A percentile compares a stretch with the other conserved stretches of the same genome.
Conservation (phyloP, 1,140 invertebrate species). For the Hycleus phaleratus region DNA sequence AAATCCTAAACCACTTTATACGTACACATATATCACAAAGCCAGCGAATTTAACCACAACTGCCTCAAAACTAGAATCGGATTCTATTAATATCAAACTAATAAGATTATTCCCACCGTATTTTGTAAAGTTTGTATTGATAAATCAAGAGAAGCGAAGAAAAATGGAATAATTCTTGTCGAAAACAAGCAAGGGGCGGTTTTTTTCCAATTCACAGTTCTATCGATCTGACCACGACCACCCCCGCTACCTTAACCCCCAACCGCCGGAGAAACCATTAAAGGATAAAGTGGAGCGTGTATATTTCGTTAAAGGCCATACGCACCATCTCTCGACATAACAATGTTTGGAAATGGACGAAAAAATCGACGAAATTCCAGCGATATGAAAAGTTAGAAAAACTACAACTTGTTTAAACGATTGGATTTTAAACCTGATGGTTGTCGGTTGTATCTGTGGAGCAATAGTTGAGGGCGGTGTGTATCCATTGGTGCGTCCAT, state of each 20-base stretch:
- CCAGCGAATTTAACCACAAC: no score
- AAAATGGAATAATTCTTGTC: no score
- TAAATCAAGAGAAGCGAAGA: no score
- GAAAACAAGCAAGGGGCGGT: no score
- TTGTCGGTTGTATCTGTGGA: background rate
- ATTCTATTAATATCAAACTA: no score
- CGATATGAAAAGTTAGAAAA: background rate
- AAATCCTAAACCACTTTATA: background rate
- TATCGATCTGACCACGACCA: no score
- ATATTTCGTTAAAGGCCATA: slow-evolving; percentile 17
- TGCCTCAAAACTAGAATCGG: background rate
- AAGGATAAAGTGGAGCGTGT: slow-evolving; percentile 20
- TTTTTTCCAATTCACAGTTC: no score
- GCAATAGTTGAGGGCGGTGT: background rate
- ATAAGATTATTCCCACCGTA: no score
- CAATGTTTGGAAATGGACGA: no score
- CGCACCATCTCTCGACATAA: no score
- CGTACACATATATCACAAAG: background rate
- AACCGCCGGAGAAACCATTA: slow-evolving; percentile 18
- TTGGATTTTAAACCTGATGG: background rate
- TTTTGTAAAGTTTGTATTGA: no score
- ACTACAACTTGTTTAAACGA: background rate
- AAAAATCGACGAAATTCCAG: no score
- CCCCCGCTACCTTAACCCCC: background rate
- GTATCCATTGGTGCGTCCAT: slow-evolving; percentile 33